Evolutionary conservation across 2,797 vertebrate species (phyloP).

Genomic region (Spondyliosoma cantharus): DNA sequence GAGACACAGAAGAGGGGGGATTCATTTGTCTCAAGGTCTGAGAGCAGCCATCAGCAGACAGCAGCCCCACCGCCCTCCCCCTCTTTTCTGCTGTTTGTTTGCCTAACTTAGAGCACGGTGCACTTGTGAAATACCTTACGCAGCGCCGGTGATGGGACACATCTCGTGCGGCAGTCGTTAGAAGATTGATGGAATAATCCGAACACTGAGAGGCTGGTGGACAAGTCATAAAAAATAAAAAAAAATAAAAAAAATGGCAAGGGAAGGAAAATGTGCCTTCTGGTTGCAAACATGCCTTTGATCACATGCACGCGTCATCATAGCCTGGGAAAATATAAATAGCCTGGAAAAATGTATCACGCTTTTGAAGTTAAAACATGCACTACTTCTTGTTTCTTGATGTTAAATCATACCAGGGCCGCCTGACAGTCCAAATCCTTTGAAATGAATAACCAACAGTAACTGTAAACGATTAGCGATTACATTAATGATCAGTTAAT

Average conservation of each 20-base stretch:
- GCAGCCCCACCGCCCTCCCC: slow-evolving; percentile 25
- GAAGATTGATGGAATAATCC: slow-evolving; percentile 56
- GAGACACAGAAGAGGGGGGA: slow-evolving; percentile 62
- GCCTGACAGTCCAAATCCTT: not conserved
- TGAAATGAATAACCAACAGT: not conserved
- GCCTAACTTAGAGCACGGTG: slow-evolving; percentile 44
- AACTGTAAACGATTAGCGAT: not conserved
- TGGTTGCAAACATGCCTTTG: slow-evolving; percentile 56
- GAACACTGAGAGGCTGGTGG: slow-evolving; percentile 22
- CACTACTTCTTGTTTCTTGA: slow-evolving; percentile 11
- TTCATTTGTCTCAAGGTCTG: slow-evolving; percentile 73
- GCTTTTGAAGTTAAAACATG: slow-evolving; percentile 43
- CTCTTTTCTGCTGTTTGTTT: slow-evolving; percentile 54
- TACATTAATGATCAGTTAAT: not conserved
- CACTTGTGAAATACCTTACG: slow-evolving; percentile 27
- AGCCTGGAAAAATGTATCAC: slow-evolving; percentile 27
- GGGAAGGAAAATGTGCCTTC: slow-evolving; percentile 34
- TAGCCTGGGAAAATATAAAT: slow-evolving; percentile 45
- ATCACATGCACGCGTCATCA: slow-evolving; percentile 59
- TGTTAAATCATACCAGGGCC: slow-evolving; percentile 4
- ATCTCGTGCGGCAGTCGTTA: slow-evolving; percentile 38
- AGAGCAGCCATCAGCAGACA: slow-evolving; percentile 57
- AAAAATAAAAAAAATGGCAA: slow-evolving; percentile 21
- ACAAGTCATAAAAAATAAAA: slow-evolving; percentile 33
- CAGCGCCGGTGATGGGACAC: slow-evolving; percentile 27